Percentiles rank a stretch among this genome's conserved stretches.
Conservation (phyloP, 2,888 invertebrate genomes). For the Entomobrya multifasciata region DNA sequence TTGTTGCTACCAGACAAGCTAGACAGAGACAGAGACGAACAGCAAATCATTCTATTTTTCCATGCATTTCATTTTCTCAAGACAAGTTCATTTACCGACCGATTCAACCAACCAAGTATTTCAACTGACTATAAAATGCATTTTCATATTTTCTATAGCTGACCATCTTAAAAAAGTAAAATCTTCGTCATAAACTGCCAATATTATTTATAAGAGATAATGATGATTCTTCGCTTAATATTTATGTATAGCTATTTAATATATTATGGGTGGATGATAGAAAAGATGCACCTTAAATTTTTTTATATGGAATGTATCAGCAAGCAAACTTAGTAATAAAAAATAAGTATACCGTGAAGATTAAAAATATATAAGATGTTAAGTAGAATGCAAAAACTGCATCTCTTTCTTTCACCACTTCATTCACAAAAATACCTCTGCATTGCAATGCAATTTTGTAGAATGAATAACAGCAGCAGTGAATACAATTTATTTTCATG, state of each 20-base stretch:
- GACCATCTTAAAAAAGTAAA: slow-evolving; percentile 26
- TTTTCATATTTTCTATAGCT: too few species aligned
- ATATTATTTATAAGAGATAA: too few species aligned
- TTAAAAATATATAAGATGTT: not conserved
- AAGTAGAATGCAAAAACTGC: slow-evolving; percentile 14
- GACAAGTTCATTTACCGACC: slow-evolving; percentile 63
- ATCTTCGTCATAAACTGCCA: slow-evolving; percentile 30
- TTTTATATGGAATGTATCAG: too few species aligned
- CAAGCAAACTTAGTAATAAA: not conserved
- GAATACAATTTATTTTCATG: slow-evolving; percentile 17
- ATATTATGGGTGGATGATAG: too few species aligned
- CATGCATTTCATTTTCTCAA: slow-evolving; percentile 39
- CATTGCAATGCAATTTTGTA: not conserved
- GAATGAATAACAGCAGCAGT: not conserved
- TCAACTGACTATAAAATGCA: slow-evolving; percentile 7
- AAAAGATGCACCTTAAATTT: too few species aligned
- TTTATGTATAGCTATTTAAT: too few species aligned
- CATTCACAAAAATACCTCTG: slow-evolving; percentile 12
- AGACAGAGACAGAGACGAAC: not conserved
- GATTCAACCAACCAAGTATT: too few species aligned
- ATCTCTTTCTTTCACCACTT: not conserved
- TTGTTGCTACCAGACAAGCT: slow-evolving; percentile 19
- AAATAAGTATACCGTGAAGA: slow-evolving; percentile 39
- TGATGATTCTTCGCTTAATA: too few species aligned
- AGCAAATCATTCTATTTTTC: not conserved